A percentile compares a stretch with the other conserved stretches of the same genome.
Conservation (phyloP, 2,797 vertebrate species). For the Novumbra hubbsi region DNA sequence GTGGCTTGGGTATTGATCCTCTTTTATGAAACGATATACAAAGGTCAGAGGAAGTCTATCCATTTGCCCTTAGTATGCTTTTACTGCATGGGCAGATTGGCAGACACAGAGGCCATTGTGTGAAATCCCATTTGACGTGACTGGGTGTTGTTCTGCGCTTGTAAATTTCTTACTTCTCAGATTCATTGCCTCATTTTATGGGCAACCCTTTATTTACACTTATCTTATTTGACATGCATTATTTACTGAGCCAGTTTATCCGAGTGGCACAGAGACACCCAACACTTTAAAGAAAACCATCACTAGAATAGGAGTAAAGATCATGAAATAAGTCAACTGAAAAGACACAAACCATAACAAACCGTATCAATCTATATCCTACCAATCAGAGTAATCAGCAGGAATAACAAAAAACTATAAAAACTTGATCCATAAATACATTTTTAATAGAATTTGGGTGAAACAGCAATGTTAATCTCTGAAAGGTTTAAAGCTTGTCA, state of each 20-base stretch:
- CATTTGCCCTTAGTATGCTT: slow-evolving; percentile 26
- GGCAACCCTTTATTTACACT: slow-evolving; percentile 35
- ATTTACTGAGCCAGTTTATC: slow-evolving; percentile 39
- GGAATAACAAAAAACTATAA: neutral
- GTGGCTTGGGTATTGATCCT: slow-evolving; percentile 52
- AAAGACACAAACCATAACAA: neutral
- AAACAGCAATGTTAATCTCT: neutral
- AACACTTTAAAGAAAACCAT: neutral
- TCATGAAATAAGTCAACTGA: neutral
- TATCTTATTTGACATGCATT: slow-evolving; percentile 47
- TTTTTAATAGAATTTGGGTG: neutral
- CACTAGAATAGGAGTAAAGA: neutral
- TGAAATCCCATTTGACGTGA: slow-evolving; percentile 6
- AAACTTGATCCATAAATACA: neutral
- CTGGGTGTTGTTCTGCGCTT: slow-evolving; percentile 9
- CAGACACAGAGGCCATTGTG: slow-evolving; percentile 22
- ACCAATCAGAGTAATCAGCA: neutral
- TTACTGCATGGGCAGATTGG: slow-evolving; percentile 27
- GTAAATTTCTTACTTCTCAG: slow-evolving; percentile 33
- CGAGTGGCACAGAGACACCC: slow-evolving; percentile 16
- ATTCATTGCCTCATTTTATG: slow-evolving; percentile 43
- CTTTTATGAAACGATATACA: slow-evolving; percentile 36
- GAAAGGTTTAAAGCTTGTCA: neutral
- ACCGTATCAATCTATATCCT: neutral
- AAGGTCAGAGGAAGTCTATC: slow-evolving; percentile 44